Base-by-base conservation (phyloP, 2,113 vertebrate species). In the Alligator sinensis region DNA sequence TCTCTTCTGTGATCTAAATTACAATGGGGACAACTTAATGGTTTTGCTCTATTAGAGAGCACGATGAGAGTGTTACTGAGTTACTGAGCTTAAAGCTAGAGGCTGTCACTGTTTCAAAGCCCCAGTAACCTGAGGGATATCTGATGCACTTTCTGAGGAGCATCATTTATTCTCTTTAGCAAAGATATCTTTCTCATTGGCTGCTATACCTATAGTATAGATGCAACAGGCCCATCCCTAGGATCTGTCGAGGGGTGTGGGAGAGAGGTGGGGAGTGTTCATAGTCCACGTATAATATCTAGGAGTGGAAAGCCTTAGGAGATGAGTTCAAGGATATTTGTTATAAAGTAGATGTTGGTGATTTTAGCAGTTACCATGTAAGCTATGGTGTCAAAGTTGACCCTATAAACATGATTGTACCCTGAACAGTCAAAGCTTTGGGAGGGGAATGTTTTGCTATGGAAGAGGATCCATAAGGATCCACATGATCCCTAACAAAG, bases 1-100 rank as follows among this genome's bases (percentile, higher is more conserved):
- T 97, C 97, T 97, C 96, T 97, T 98, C 98, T 98, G 96, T 92
- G 97, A 97, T 97, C 98, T 98, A 95, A 97, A 98, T 97, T 94
- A 97, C 97, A 89, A 96, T 95, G 94, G 97, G 94, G 97, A 97
- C 95, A 94, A 95, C 91, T 96, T 97, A 97, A 98, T 96, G 97
- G 98, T 96, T 97, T 95, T 95, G 89, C 96, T 96, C 93, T 94
- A 90, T 97, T 86, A 95, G 93, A 87, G 80, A 93, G 96, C 95
- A 94, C 84, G 89, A 80, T 78, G 90, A 92, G 93, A 80, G 88
- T 79, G 77, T 81, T 91, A 59, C 93, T 80, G 92, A 95, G 89
- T 84, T 47, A 47, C 47, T 47, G 47, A 47, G 91, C 88, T 95
- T 82, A 82, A 93, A 94, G 88, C 84, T 55, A 96, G 91, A 59